Evolutionary conservation across 2,888 invertebrate species (phyloP).

Genomic region (Coremacera marginata): DNA sequence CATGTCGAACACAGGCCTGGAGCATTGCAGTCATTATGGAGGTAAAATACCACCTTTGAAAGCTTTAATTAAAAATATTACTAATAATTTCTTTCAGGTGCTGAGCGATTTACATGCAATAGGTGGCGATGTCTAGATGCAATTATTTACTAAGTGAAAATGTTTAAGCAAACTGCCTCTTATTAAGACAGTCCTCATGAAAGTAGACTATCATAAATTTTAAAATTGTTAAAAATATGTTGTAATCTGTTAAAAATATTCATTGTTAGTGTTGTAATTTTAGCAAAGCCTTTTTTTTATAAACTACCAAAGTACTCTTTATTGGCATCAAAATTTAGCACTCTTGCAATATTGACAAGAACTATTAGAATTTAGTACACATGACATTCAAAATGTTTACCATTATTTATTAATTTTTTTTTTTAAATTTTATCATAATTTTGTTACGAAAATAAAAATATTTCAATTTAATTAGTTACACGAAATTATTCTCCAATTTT

Average conservation of each 20-base stretch:
- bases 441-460: background rate
- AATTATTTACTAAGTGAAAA: background rate
- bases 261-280: background rate
- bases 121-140: slow-evolving; percentile 59
- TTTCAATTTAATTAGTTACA: background rate
- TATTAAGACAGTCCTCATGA: background rate
- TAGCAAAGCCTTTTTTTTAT: background rate
- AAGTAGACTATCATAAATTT: background rate
- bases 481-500: background rate
- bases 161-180: background rate
- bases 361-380: background rate
- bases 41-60: slow-evolving; percentile 72
- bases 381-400: background rate
- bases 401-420: background rate
- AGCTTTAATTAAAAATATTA: background rate
- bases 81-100: slow-evolving; percentile 50
- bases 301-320: background rate
- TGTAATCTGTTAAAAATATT: background rate
- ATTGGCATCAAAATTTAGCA: background rate
- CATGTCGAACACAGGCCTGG: slow-evolving; percentile 98
- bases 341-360: background rate
- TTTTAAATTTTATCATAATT: background rate
- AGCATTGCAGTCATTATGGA: slow-evolving; percentile 90
- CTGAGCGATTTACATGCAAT: slow-evolving; percentile 63
- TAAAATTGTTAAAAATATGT: background rate